Base-by-base conservation (phyloP, 2,888 invertebrate species). In the Selenia dentaria region DNA sequence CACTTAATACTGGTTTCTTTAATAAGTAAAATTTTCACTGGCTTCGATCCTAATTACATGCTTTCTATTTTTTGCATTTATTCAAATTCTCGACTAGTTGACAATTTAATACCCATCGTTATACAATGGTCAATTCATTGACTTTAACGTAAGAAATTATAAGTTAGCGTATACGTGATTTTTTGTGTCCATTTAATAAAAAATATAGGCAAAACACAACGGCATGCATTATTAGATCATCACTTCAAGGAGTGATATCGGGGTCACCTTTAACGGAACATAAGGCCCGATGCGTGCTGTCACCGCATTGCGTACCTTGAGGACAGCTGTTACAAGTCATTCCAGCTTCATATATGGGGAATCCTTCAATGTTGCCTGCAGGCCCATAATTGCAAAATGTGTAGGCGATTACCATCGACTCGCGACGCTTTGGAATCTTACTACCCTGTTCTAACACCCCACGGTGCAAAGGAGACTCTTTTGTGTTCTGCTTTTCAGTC, bases 361-460 rank as follows among this genome's bases (percentile, higher is more conserved):
- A 89, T 0, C 89, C 89, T 18, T 85, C 83, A 10, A 87, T 80
- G 57, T 90, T 89, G 1, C 90, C 90, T 1, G 88, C 88, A 4
- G 90, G 90, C 0, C 88, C 90, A 50, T 90, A 90, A 54, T 90
- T 89, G 56, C 90, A 90, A 63, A 89, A 78, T 1, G 89, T 89
- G 48, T 77, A 87, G 0, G 86, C 86, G 35, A 89, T 67, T 41
- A 89, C 78, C 41, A 74, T 80, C 0, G 77, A 61, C n/a, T 82
- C 79, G 32, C 63, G 66, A 2, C 67, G 60, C 36, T 57, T 66
- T 14, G 5, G 22, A 1, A 22, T 8, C 22, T 22, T 22, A 22
- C 22, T 58, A 2, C 43, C 52, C 4, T 51, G 55, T 1, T 62
- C 59, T 1, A 65, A 24, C 25, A 67, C 42, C 0, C 87, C 88